These are phyloP conservation scores for Calcarius lapponicus DNA, from an alignment of 2,797 vertebrate species.

Conservation along the genomic window DNA sequence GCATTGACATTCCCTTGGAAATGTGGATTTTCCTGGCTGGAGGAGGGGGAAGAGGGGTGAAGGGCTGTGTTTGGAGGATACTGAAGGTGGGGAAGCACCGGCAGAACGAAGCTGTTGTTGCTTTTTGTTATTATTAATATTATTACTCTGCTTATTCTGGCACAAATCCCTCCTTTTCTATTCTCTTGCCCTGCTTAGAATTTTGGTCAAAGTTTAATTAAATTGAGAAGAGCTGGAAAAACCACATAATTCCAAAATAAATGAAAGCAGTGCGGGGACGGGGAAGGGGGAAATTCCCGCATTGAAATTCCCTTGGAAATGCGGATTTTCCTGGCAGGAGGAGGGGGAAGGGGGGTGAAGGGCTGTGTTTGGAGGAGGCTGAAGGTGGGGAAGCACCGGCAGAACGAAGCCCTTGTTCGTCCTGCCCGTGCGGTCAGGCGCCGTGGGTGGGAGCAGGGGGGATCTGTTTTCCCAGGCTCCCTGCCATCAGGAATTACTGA, in stretches of 20 bases:
- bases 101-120: conserved; percentile 5
- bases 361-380: conserved; percentile 38
- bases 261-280: neutral
- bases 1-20: neutral
- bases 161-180: neutral
- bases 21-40: neutral
- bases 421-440: conserved; percentile 59
- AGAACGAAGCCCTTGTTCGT: conserved; percentile 45
- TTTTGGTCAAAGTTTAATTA: conserved; percentile 57
- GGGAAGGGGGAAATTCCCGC: neutral
- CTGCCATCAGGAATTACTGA: conserved; percentile 79
- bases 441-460: conserved; percentile 67
- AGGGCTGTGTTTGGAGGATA: conserved; percentile 33
- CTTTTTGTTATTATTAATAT: conserved; percentile 23
- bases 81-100: conserved; percentile 41
- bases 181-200: neutral
- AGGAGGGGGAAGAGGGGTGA: accelerated
- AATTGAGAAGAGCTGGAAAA: conserved; percentile 25
- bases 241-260: conserved; percentile 36
- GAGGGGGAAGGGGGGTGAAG: neutral
- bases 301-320: neutral
- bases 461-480: conserved; percentile 79
- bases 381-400: conserved; percentile 43
- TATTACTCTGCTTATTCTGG: conserved; percentile 30
- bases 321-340: neutral